Percentiles rank a stretch among this genome's conserved stretches.
Conservation (phyloP, 2,113 vertebrate species). For the Phycodurus eques region DNA sequence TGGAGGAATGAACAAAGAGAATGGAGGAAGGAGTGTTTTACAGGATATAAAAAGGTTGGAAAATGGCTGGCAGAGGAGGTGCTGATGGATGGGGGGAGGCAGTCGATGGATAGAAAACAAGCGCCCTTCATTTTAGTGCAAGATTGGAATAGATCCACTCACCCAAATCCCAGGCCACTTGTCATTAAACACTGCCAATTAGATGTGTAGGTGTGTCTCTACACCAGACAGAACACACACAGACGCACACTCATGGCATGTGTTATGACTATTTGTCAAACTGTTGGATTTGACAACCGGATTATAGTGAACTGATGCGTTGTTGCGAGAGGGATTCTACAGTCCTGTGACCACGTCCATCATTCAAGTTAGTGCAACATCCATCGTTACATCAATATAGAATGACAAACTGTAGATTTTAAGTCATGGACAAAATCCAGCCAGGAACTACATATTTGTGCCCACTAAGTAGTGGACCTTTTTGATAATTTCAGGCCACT, state of each 20-base stretch:
- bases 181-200: slow-evolving; percentile 51
- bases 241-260: background rate
- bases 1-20: slow-evolving; percentile 26
- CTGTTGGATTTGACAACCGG: slow-evolving; percentile 13
- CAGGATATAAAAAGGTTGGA: slow-evolving; percentile 12
- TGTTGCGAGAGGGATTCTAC: background rate
- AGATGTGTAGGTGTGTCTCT: slow-evolving; percentile 16
- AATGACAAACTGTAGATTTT: slow-evolving; percentile 7
- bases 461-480: background rate
- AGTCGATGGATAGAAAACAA: slow-evolving; percentile 50
- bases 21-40: slow-evolving; percentile 12
- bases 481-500: background rate
- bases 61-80: slow-evolving; percentile 23
- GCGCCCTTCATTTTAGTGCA: slow-evolving; percentile 46
- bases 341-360: slow-evolving; percentile 19
- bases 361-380: slow-evolving; percentile 18
- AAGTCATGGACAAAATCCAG: slow-evolving; percentile 6
- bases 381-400: slow-evolving; percentile 12
- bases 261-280: background rate
- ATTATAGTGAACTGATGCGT: background rate
- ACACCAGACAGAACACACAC: slow-evolving; percentile 23
- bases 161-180: slow-evolving; percentile 56
- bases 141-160: slow-evolving; percentile 57
- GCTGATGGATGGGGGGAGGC: slow-evolving; percentile 29
- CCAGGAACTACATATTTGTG: background rate